Percentiles rank a stretch among this genome's conserved stretches.
phyloP scores from a whole-genome alignment of 2,113 vertebrate species.

The Pachyramphus minor region DNA sequence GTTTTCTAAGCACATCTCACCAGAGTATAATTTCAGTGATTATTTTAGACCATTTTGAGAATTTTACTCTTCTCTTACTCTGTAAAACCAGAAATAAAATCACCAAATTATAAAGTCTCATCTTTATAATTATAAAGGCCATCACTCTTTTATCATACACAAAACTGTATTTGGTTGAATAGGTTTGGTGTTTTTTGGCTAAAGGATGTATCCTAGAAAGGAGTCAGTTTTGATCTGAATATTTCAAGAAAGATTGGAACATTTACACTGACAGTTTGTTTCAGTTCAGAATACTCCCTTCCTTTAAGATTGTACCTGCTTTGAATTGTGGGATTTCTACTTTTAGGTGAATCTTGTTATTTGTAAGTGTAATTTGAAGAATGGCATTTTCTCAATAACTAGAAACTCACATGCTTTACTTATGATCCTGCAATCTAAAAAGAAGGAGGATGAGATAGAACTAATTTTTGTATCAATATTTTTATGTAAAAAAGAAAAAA shows the following conservation, averaged over 20 bases:
- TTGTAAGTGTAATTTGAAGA: background rate
- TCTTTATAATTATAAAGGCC: background rate
- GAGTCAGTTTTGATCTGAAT: background rate
- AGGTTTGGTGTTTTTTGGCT: background rate
- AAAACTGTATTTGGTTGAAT: background rate
- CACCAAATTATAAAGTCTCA: background rate
- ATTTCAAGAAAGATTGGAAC: background rate
- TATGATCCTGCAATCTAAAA: background rate
- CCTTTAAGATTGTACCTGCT: background rate
- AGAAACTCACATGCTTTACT: background rate
- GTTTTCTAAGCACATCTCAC: background rate
- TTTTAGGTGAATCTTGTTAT: background rate
- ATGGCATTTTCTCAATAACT: background rate
- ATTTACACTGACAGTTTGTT: background rate
- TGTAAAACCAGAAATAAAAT: background rate
- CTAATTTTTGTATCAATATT: background rate
- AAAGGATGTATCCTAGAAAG: background rate
- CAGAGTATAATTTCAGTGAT: background rate
- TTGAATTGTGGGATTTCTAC: background rate
- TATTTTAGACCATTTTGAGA: background rate
- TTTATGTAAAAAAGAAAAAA: background rate
- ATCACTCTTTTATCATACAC: background rate
- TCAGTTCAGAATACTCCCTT: background rate
- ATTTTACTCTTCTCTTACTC: background rate
- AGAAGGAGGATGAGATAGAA: background rate